A percentile compares a stretch with the other conserved stretches of the same genome.
These are phyloP conservation scores for Zhengitettix transpicula DNA, from an alignment of 2,888 invertebrate genomes.

Conservation along the genomic window DNA sequence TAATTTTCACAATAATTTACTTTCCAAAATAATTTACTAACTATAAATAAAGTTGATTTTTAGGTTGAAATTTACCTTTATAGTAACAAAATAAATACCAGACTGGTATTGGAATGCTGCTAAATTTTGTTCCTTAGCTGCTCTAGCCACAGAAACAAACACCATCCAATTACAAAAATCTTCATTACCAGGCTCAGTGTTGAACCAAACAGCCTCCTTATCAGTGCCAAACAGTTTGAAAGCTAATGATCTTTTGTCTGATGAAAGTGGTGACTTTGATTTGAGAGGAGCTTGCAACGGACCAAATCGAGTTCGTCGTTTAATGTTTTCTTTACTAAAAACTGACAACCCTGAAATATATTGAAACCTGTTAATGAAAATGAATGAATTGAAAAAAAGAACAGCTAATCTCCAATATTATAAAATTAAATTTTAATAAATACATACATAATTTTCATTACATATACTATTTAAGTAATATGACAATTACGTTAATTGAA, in stretches of 20 bases:
- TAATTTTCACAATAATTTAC: too few species aligned
- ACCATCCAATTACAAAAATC: constrained; percentile 11
- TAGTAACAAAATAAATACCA: constrained; percentile 11
- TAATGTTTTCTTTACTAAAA: constrained; percentile 5
- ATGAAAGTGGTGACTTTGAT: background rate
- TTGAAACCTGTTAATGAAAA: background rate
- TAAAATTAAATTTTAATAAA: too few species aligned
- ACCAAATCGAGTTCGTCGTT: constrained; percentile 9
- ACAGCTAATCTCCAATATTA: too few species aligned
- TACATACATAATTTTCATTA: too few species aligned
- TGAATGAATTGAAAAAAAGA: too few species aligned
- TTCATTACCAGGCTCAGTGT: constrained; percentile 7
- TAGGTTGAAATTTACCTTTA: constrained; percentile 3
- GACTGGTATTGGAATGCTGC: constrained; percentile 11
- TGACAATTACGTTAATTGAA: too few species aligned
- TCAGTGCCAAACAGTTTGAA: constrained; percentile 3
- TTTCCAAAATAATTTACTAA: too few species aligned
- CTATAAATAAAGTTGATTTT: too few species aligned
- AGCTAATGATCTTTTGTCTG: background rate
- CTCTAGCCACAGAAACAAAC: constrained; percentile 9
- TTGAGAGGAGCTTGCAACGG: constrained; percentile 9
- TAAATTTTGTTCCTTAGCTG: constrained; percentile 8
- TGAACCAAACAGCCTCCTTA: constrained; percentile 4
- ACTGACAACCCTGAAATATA: constrained; percentile 5
- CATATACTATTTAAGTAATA: too few species aligned